phyloP scores from a whole-genome alignment of 2,113 vertebrate genomes.

The Thinocorus orbignyianus region DNA sequence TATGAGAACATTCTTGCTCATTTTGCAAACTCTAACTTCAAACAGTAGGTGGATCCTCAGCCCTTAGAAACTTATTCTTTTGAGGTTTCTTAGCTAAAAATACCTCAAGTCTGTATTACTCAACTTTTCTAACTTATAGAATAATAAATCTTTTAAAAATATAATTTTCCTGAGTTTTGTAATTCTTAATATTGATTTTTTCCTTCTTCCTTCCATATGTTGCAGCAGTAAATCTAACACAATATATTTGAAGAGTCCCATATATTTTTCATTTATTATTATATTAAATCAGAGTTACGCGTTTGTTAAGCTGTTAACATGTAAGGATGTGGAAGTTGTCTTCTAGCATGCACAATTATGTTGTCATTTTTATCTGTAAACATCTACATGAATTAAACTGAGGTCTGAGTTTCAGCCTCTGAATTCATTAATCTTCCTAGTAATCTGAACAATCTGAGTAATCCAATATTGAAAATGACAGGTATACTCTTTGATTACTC shows the following conservation, averaged over 20 bases:
- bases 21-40: not conserved
- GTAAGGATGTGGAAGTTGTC: not conserved
- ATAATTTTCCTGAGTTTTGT: not conserved
- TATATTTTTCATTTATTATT: not conserved
- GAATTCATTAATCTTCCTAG: not conserved
- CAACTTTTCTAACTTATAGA: not conserved
- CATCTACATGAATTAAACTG: not conserved
- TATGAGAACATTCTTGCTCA: not conserved
- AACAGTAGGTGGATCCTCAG: not conserved
- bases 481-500: not conserved
- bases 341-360: not conserved
- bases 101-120: not conserved
- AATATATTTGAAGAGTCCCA: not conserved
- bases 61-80: not conserved
- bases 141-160: not conserved
- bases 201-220: not conserved
- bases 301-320: not conserved
- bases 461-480: not conserved
- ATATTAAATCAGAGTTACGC: not conserved
- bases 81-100: not conserved
- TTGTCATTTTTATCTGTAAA: not conserved
- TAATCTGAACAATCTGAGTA: not conserved
- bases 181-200: not conserved
- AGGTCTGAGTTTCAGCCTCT: not conserved
- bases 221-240: not conserved